Base-by-base conservation (phyloP, 2,888 invertebrate genomes). In the Itoplectis maculator region DNA sequence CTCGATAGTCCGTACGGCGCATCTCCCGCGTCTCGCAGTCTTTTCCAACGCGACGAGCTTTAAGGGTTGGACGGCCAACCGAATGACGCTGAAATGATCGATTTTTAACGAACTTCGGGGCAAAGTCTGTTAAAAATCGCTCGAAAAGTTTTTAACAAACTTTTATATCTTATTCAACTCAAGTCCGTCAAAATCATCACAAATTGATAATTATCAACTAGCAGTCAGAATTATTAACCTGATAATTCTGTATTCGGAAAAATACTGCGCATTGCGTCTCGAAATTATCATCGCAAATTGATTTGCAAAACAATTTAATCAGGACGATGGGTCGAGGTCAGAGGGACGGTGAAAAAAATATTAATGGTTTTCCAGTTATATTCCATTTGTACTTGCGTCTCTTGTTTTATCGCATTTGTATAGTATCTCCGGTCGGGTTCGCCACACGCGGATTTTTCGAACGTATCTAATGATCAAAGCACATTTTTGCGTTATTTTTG, bases 1-100 rank as follows among this genome's bases (percentile, higher is more conserved):
- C 69, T 74, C 54, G 74, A 54, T 56, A 75, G 54, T 65, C 65
- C 51, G 23, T 45, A 65, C 37, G 68, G 47, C 18, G 37, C 37
- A 40, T 35, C 29, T 35, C 29, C 37, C 65, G 42, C 42, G 35
- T 49, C 15, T 68, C 49, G 37, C 13, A 47, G 49, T 68, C 49
- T 35, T 68, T 68, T 35, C 23, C 4, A 49, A 42, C 47, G 37
- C 45, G 20, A 2, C 20, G 11, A 11, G 40, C 49, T 51, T 54
- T 18, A 20, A 69, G 18, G 49, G 35, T 35, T 47, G 9, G n/a
- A 4, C 9, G n/a, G 23, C 20, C n/a, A 29, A 29, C 5, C 23
- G n/a, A 45, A 45, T 18, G 18, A 61, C 11, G 23, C 13, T 9
- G 23, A 23, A 8, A 8, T 8, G 15, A 45, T 23, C 8, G 9